These are phyloP conservation scores for Atrichornis clamosus DNA, from an alignment of 2,113 vertebrate species.

Conservation along the genomic window DNA sequence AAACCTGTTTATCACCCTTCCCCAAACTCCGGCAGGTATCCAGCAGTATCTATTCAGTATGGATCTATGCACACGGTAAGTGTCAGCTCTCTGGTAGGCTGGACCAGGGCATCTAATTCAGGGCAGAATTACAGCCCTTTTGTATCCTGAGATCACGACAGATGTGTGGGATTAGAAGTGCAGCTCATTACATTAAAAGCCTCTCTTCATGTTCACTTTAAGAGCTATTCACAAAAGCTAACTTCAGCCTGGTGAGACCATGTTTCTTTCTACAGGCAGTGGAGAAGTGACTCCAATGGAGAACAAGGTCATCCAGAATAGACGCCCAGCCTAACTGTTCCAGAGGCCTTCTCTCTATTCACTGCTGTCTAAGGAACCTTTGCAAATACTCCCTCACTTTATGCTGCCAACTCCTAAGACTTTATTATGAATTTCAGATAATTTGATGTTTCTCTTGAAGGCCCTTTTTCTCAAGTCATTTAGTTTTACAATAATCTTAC, in stretches of 20 bases:
- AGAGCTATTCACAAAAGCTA: not conserved
- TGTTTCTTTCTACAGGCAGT: not conserved
- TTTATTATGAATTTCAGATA: not conserved
- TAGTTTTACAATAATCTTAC: not conserved
- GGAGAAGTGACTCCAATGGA: not conserved
- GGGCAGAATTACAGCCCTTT: not conserved
- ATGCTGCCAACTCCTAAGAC: not conserved
- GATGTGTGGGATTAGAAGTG: accelerated
- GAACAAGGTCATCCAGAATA: not conserved
- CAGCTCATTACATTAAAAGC: not conserved
- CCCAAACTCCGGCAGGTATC: not conserved
- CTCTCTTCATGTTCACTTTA: not conserved
- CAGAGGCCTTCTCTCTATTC: not conserved
- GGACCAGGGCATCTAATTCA: not conserved
- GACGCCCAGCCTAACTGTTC: not conserved
- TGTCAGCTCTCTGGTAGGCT: not conserved
- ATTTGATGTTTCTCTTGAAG: not conserved
- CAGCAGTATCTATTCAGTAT: not conserved
- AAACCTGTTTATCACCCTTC: conserved; percentile 3
- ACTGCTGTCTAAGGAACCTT: not conserved
- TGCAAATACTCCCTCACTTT: not conserved
- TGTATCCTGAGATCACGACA: not conserved
- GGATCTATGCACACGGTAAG: accelerated
- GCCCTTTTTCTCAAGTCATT: not conserved
- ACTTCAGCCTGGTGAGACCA: not conserved